Evolutionary conservation across 2,113 vertebrate genomes (phyloP), one percentile per base, ranked within the genome.

Genomic region (Varanus salvator): DNA sequence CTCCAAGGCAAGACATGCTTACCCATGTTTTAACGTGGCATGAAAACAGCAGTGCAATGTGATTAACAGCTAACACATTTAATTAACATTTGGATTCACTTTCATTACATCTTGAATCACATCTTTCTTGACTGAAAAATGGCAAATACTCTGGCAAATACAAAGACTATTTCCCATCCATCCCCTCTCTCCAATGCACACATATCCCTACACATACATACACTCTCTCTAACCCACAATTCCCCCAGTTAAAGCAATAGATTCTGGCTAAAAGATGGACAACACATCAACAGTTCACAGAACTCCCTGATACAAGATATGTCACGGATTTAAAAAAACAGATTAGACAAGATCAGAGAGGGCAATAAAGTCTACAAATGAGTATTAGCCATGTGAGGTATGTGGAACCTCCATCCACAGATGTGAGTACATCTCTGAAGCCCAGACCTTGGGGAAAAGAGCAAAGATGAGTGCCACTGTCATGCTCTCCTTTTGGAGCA

Each of bases 71-170:
- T 89, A 88, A 84, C 75, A 92, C 64, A 64, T 21, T 91, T 91
- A 89, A 89, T 90, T 90, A 88, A 80, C 0, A 12, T 82, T 54
- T 86, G 92, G 86, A 92, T 60, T 38, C 80, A 75, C 82, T 86
- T 80, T 89, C 86, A 76, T 77, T 89, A 85, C 77, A 93, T n/a
- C n/a, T 88, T 83, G 64, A 78, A 83, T 91, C 87, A 80, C 87
- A 31, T 87, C 0, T 0, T 69, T 60, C 81, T 78, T 50, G 50
- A 75, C 74, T 89, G 71, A 75, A 31, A 88, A 50, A 66, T 75
- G 4, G 52, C 34, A 82, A 25, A 29, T 86, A 23, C 9, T n/a
- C 82, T 48, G n/a, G n/a, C n/a, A n/a, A n/a, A n/a, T n/a, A n/a
- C n/a, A n/a, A n/a, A n/a, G n/a, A 8, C 7, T 69, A 9, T 72